A percentile compares a stretch with the other conserved stretches of the same genome.
phyloP scores from a whole-genome alignment of 53 echinoderm and acorn worm species.

The Antedon mediterranea region DNA sequence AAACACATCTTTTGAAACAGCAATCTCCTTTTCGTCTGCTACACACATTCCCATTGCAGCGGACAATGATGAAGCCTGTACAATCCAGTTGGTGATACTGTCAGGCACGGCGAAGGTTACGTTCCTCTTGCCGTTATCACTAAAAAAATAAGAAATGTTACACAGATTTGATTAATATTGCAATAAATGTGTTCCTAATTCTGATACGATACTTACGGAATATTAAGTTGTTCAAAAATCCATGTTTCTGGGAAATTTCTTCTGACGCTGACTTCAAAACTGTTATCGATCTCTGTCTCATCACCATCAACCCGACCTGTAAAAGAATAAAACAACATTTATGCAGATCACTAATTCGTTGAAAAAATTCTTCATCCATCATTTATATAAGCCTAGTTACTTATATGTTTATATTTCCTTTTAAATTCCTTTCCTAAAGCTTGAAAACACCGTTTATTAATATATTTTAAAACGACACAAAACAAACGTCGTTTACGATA shows the following conservation, averaged over 20 bases:
- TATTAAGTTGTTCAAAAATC: conserved; percentile 49
- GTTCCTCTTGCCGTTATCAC: no score
- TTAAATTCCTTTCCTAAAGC: no score
- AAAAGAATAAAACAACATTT: conserved; percentile 12
- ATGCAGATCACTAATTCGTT: conserved; percentile 5
- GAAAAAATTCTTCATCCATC: background rate
- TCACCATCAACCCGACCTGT: conserved; percentile 10
- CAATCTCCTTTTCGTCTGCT: background rate
- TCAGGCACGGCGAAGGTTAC: background rate
- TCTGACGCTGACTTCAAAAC: conserved; percentile 1
- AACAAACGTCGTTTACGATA: no score
- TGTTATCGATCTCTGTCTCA: background rate
- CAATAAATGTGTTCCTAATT: no score
- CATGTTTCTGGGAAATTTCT: conserved; percentile 64
- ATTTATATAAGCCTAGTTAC: no score
- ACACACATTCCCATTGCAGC: background rate
- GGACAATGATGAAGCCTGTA: no score
- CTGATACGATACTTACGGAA: no score
- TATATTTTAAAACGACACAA: no score
- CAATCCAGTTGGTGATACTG: background rate
- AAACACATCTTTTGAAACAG: background rate
- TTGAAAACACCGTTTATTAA: no score
- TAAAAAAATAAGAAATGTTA: no score
- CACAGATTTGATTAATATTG: no score
- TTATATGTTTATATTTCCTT: no score